A percentile compares a stretch with the other conserved stretches of the same genome.
Conservation (phyloP, 1,140 invertebrate genomes). For the Cyclargus thomasi region DNA sequence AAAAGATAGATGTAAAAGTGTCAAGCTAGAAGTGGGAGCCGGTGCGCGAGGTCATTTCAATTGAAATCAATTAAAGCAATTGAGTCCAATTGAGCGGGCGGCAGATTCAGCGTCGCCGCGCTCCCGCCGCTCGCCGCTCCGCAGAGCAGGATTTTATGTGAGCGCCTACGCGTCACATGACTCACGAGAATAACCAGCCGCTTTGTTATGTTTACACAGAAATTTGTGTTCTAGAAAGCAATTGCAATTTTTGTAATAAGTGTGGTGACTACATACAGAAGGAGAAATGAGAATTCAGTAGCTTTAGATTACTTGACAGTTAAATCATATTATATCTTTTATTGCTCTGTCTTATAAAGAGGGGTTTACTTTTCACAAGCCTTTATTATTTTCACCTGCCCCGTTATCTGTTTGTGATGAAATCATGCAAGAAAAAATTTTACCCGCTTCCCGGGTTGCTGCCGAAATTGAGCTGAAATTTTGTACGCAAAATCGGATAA, state of each 20-base stretch:
- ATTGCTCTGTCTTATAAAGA: too few species aligned
- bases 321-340: too few species aligned
- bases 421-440: too few species aligned
- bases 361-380: too few species aligned
- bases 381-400: too few species aligned
- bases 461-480: too few species aligned
- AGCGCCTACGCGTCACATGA: constrained; percentile 69
- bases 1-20: constrained; percentile 74
- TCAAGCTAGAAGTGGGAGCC: constrained; percentile 69
- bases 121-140: constrained; percentile 18
- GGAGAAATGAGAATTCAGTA: too few species aligned
- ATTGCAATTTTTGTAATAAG: background rate
- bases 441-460: too few species aligned
- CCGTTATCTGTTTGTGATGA: too few species aligned
- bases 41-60: constrained; percentile 71
- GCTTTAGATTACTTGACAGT: too few species aligned
- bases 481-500: too few species aligned
- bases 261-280: too few species aligned
- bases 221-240: background rate
- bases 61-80: constrained; percentile 73
- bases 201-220: constrained; percentile 7
- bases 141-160: constrained; percentile 63
- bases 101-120: constrained; percentile 64
- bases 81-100: constrained; percentile 68
- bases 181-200: constrained; percentile 29